A percentile compares a stretch with the other conserved stretches of the same genome.
phyloP scores from a whole-genome alignment of 2,888 invertebrate species.

The Catocala sponsa region DNA sequence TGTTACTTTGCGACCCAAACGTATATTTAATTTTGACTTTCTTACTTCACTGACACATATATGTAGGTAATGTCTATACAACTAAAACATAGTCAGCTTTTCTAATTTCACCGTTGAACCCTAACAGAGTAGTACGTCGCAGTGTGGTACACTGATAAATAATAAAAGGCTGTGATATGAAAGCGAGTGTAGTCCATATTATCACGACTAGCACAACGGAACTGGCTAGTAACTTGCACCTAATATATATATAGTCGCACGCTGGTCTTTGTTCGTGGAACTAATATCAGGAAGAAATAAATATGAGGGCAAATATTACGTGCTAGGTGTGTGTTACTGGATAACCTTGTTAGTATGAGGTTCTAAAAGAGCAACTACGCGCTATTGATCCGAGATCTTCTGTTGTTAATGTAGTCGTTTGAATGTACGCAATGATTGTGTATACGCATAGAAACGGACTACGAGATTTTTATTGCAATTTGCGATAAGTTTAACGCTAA shows the following conservation, averaged over 20 bases:
- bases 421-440: too few species aligned
- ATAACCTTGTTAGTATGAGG: too few species aligned
- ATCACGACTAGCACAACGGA: conserved; percentile 17
- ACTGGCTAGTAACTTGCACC: conserved; percentile 23
- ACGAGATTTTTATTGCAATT: too few species aligned
- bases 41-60: too few species aligned
- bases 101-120: conserved; percentile 4
- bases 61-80: background rate
- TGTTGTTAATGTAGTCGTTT: too few species aligned
- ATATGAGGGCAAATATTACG: background rate
- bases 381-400: too few species aligned
- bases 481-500: too few species aligned
- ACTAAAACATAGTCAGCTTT: conserved; percentile 1
- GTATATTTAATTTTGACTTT: background rate
- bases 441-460: too few species aligned
- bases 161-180: conserved; percentile 37
- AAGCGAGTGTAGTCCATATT: conserved; percentile 24
- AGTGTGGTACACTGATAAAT: conserved; percentile 34
- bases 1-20: too few species aligned
- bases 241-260: background rate
- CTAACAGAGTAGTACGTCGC: conserved; percentile 2
- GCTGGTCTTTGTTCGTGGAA: background rate
- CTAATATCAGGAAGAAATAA: conserved; percentile 6
- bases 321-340: too few species aligned
- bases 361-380: too few species aligned